phyloP scores from a whole-genome alignment of 2,888 invertebrate species.

The Mythimna ferrago region DNA sequence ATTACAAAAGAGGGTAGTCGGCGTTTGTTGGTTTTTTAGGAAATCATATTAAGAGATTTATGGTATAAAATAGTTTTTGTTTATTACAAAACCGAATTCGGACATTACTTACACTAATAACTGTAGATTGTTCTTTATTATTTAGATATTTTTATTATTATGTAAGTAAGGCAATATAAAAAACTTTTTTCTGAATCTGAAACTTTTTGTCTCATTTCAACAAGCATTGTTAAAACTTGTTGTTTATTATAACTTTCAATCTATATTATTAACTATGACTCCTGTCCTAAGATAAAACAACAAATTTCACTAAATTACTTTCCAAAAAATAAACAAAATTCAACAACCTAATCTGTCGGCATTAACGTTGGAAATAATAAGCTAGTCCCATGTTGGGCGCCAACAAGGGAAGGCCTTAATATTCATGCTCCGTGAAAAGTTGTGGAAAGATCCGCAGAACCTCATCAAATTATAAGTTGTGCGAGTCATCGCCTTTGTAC shows the following conservation, averaged over 20 bases:
- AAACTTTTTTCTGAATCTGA: too few species aligned
- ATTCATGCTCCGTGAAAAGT: conserved; percentile 83
- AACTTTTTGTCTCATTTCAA: too few species aligned
- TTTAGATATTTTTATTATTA: too few species aligned
- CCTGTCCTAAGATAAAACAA: background rate
- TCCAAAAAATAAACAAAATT: conserved; percentile 28
- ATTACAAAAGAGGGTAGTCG: background rate
- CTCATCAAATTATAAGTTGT: conserved; percentile 84
- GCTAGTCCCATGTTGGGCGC: conserved; percentile 77
- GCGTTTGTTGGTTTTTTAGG: background rate
- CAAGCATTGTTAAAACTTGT: too few species aligned
- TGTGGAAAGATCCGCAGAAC: conserved; percentile 74
- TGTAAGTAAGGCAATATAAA: too few species aligned
- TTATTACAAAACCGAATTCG: background rate
- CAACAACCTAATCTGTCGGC: conserved; percentile 23
- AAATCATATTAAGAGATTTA: background rate
- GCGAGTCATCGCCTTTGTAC: conserved; percentile 69
- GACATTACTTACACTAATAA: too few species aligned
- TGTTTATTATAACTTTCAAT: too few species aligned
- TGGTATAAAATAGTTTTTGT: too few species aligned
- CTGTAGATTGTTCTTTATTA: too few species aligned
- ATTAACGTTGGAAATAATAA: conserved; percentile 55
- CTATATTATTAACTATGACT: too few species aligned
- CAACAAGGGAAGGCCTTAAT: conserved; percentile 80
- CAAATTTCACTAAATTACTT: background rate